These are phyloP conservation scores for Vollenhovia emeryi DNA, from an alignment of 1,140 invertebrate species.

Conservation along the genomic window DNA sequence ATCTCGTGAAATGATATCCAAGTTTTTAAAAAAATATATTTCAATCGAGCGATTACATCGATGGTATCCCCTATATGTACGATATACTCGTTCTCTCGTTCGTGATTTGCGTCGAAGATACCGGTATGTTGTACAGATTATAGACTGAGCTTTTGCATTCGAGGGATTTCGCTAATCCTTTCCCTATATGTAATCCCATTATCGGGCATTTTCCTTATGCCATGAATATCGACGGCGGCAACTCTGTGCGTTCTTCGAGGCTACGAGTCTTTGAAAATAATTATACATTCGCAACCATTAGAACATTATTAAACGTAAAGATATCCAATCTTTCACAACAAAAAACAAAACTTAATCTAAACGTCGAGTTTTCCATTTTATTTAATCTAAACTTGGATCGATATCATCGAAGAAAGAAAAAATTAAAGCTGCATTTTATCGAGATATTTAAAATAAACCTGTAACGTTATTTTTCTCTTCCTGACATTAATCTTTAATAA, in stretches of 20 bases:
- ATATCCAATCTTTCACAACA: neutral
- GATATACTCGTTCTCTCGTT: neutral
- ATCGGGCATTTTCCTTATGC: slow-evolving; percentile 74
- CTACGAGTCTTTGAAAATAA: slow-evolving; percentile 18
- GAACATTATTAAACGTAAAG: neutral
- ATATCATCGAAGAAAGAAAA: neutral
- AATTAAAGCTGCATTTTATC: neutral
- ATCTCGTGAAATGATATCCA: neutral
- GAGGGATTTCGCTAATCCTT: slow-evolving; percentile 81
- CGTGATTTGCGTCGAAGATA: slow-evolving; percentile 58
- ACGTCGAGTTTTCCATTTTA: neutral
- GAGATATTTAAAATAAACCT: neutral
- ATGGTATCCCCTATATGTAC: neutral
- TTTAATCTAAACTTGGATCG: neutral
- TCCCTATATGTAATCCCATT: slow-evolving; percentile 77
- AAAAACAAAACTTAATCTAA: neutral
- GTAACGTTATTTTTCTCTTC: neutral
- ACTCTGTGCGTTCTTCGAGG: neutral
- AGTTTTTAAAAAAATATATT: neutral
- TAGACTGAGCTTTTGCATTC: slow-evolving; percentile 75
- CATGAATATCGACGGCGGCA: slow-evolving; percentile 36
- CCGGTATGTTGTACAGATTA: slow-evolving; percentile 63
- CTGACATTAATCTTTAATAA: neutral
- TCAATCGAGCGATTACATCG: neutral
- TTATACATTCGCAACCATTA: neutral